Base-by-base conservation (phyloP, 2,888 invertebrate species). In the Shargacucullia verbasci region DNA sequence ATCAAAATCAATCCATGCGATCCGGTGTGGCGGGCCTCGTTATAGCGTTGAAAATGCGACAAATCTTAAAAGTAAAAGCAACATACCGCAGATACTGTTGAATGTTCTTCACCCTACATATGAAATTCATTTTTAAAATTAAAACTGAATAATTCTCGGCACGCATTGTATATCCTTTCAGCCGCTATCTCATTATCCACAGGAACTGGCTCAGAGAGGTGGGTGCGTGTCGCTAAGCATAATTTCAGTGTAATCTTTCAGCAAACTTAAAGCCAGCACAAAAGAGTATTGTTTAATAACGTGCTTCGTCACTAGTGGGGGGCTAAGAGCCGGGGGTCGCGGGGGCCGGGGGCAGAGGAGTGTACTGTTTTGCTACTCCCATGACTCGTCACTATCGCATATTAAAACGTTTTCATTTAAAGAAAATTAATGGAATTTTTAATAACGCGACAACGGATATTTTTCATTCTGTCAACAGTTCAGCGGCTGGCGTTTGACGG, bases 281-380 rank as follows among this genome's bases (percentile, higher is more conserved):
- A 79, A 77, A 71, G 73, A 73, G 72, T 74, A 83, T 81, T 83
- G 83, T 84, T 81, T 79, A 68, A 68, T 72, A 77, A 77, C 74
- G 73, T 69, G 79, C 80, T 57, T 43, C 68, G 78, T 82, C 83
- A 82, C 67, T 57, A 31, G 41, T 15, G 53, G 39, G 43, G 45
- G 46, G 37, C 47, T n/a, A 31, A 31, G 14, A 35, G 39, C 39
- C 12, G 13, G 12, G 43, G 43, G 9, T 40, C 34, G n/a, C 1
- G 41, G 43, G 33, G 25, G 11, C 11, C 13, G 25, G 25, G 15
- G 12, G 20, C 7, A 0, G 10, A 9, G 34, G 35, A 33, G 5
- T 14, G 43, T 40, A 37, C 49, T 63, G 44, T 70, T 66, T 40
- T 34, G 35, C 27, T 11, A 10, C 54, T n/a, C 49, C 14, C 76